Conservation (phyloP, 2,888 invertebrate genomes). For the Drosophila ustulata region DNA sequence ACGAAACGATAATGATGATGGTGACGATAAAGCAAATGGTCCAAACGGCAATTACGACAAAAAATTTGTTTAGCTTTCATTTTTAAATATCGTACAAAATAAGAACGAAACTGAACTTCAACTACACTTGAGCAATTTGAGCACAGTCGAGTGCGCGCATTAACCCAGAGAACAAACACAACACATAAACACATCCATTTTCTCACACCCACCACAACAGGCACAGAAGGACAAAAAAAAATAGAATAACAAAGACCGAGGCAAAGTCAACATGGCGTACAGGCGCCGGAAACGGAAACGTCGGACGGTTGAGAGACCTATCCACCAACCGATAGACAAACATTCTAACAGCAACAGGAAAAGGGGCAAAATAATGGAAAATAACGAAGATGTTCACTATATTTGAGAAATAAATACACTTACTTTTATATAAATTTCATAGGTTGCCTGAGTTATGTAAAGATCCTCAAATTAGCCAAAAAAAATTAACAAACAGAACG, state of each 20-base stretch:
- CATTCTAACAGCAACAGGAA: constrained; percentile 60
- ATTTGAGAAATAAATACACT: constrained; percentile 22
- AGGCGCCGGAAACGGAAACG: constrained; percentile 78
- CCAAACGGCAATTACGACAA: constrained; percentile 68
- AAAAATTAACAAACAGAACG: too few relatives aligned
- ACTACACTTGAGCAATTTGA: constrained; percentile 82
- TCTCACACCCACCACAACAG: neutral
- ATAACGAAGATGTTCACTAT: constrained; percentile 1
- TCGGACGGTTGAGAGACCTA: constrained; percentile 63
- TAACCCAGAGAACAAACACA: constrained; percentile 68
- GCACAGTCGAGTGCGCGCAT: constrained; percentile 80
- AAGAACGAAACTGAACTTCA: constrained; percentile 57
- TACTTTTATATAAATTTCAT: too few relatives aligned
- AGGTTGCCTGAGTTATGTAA: too few relatives aligned
- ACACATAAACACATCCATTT: constrained; percentile 12
- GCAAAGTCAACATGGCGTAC: constrained; percentile 79
- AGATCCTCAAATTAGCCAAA: too few relatives aligned
- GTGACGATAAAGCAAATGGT: constrained; percentile 76
- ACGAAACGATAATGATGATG: constrained; percentile 16
- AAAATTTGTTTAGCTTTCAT: constrained; percentile 55
- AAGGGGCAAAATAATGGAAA: constrained; percentile 41
- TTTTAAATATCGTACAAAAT: constrained; percentile 47
- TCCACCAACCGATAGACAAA: constrained; percentile 70
- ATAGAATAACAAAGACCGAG: constrained; percentile 51
- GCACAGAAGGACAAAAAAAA: constrained; percentile 39